Base-by-base conservation (phyloP, 2,797 vertebrate genomes). In the Coendou prehensilis region DNA sequence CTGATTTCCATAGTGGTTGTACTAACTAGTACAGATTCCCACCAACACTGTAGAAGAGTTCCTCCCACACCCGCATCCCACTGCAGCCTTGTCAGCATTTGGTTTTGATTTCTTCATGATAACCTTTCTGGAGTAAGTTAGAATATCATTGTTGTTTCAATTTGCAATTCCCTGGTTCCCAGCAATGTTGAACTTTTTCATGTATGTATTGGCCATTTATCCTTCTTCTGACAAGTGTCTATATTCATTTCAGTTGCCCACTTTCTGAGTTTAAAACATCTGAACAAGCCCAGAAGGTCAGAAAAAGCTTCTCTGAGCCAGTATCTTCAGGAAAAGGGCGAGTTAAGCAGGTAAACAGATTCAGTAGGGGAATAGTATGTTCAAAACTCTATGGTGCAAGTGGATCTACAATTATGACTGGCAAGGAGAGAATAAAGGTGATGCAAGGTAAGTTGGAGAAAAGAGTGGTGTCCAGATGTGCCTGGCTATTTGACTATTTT, bases 201-300 rank as follows among this genome's bases (percentile, higher is more conserved):
- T 7, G 5, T 45, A 73, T 73, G 22, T 45, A 45, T 23, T 41
- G 69, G 20, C 5, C 41, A 45, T 45, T 45, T 73, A 26, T 26
- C 45, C 22, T 73, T 73, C 71, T 45, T 73, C 37, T 45, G 41
- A 45, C 23, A 45, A 73, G 71, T 23, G 11, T 45, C 41, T 45
- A 6, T 41, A 73, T 45, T 45, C 71, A 45, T 73, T 73, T 73
- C 45, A 76, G 45, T 30, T 76, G 26, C 26, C 3, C 2, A 9
- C 17, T 76, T 75, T 47, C 45, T 75, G 23, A 14, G 47, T 28
- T 28, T 47, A 20, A 47, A 28, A 14, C 84, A 89, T 79, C 54
- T 87, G 64, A 91, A 54, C 45, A 87, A 78, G 54, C 59, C 47
- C 37, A 20, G 59, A 93, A 63, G 63, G 33, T 91, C 63, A 94